phyloP scores from a whole-genome alignment of 2,113 vertebrate species.

The Seriola quinqueradiata region DNA sequence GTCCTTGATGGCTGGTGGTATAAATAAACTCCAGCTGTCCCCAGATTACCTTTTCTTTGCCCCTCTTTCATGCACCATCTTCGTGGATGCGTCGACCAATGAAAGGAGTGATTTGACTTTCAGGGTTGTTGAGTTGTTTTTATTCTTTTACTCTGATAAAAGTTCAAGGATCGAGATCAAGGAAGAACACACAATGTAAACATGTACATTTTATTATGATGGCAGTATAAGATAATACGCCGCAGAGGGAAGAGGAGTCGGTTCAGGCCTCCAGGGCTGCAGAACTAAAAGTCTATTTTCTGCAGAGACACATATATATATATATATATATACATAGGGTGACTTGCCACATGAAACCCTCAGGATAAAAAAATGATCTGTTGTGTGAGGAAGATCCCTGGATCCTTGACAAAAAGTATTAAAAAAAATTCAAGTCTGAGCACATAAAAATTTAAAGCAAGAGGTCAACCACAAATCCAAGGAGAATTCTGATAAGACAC shows the following conservation, averaged over 20 bases:
- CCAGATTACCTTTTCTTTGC: conserved; percentile 3
- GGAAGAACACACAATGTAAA: background rate
- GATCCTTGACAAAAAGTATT: background rate
- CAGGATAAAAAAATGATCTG: background rate
- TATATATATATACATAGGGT: no score
- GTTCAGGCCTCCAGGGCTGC: no score
- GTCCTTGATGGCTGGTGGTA: conserved; percentile 1
- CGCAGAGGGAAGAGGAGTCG: background rate
- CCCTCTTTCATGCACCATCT: background rate
- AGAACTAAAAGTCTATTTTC: no score
- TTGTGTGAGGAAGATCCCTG: background rate
- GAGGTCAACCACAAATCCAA: no score
- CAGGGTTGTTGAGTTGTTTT: no score
- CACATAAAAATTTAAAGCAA: no score
- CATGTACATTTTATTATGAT: no score
- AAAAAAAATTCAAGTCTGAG: background rate
- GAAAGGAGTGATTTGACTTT: background rate
- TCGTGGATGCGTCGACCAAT: background rate
- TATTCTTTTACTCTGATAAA: background rate
- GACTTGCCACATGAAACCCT: no score
- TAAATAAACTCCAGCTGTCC: conserved; percentile 45
- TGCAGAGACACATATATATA: no score
- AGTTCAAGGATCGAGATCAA: background rate
- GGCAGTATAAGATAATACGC: background rate
- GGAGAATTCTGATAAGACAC: no score